phyloP scores from a whole-genome alignment of 2,113 vertebrate species.

The Sitta europaea region DNA sequence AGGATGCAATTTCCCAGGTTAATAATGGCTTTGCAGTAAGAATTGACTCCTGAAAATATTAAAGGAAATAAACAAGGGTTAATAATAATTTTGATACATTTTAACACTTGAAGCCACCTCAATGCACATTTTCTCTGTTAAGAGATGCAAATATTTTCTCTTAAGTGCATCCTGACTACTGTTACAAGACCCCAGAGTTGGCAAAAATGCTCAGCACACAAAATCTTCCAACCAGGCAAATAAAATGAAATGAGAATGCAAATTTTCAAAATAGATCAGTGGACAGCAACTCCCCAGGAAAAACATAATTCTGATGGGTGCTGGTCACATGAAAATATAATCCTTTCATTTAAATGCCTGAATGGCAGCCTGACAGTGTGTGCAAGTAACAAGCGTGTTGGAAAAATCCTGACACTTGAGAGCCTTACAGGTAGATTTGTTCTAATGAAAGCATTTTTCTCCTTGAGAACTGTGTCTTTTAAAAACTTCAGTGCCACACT shows the following conservation, averaged over 20 bases:
- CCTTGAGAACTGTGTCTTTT: not conserved
- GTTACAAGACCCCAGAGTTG: not conserved
- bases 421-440: not conserved
- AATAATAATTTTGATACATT: not conserved
- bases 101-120: not conserved
- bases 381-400: not conserved
- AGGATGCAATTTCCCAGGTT: constrained; percentile 66
- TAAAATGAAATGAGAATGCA: constrained; percentile 40
- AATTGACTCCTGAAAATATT: constrained; percentile 68
- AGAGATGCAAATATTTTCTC: constrained; percentile 19
- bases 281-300: not conserved
- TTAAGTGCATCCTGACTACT: not conserved
- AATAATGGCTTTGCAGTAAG: constrained; percentile 81
- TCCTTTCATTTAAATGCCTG: constrained; percentile 34
- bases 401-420: not conserved
- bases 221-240: constrained; percentile 16
- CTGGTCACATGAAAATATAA: constrained; percentile 23
- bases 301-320: not conserved
- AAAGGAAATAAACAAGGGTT: not conserved
- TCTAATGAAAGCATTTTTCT: not conserved
- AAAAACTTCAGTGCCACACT: not conserved
- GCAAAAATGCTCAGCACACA: constrained; percentile 22
- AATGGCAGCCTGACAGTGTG: not conserved
- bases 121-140: not conserved
- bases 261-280: constrained; percentile 47